A percentile compares a stretch with the other conserved stretches of the same genome.
phyloP scores from a whole-genome alignment of 2,113 vertebrate genomes.

The Ibidorhyncha struthersii region DNA sequence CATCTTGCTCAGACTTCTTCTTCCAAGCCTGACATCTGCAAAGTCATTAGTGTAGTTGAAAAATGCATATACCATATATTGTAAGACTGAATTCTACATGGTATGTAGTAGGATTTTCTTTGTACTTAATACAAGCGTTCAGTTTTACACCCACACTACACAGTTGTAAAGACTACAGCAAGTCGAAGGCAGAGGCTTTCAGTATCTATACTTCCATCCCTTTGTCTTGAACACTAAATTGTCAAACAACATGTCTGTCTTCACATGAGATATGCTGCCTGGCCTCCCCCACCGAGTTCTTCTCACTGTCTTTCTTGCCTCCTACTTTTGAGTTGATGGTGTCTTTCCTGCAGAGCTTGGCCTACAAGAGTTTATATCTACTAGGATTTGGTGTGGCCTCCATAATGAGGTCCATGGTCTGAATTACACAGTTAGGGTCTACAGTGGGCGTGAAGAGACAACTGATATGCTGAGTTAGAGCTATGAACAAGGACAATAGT shows the following conservation, averaged over 20 bases:
- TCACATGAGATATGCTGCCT: not conserved
- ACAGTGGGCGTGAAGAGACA: not conserved
- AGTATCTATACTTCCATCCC: not conserved
- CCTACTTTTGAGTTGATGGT: not conserved
- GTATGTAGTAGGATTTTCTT: not conserved
- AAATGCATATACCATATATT: not conserved
- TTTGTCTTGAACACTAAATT: not conserved
- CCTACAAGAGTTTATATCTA: not conserved
- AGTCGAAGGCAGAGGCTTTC: not conserved
- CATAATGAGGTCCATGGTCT: not conserved
- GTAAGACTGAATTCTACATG: not conserved
- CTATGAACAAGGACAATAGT: not conserved
- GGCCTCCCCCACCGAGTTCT: accelerated
- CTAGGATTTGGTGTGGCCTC: not conserved
- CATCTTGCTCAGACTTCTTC: not conserved
- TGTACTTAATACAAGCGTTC: not conserved
- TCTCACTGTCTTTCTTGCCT: not conserved
- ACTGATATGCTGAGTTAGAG: not conserved
- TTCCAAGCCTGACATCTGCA: too few species aligned
- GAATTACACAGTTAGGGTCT: not conserved
- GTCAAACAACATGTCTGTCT: not conserved
- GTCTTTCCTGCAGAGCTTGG: not conserved
- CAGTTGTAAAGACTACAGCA: not conserved
- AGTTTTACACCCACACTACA: not conserved
- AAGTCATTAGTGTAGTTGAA: not conserved